Conservation (phyloP, 2,113 vertebrate species). For the Athene noctua region DNA sequence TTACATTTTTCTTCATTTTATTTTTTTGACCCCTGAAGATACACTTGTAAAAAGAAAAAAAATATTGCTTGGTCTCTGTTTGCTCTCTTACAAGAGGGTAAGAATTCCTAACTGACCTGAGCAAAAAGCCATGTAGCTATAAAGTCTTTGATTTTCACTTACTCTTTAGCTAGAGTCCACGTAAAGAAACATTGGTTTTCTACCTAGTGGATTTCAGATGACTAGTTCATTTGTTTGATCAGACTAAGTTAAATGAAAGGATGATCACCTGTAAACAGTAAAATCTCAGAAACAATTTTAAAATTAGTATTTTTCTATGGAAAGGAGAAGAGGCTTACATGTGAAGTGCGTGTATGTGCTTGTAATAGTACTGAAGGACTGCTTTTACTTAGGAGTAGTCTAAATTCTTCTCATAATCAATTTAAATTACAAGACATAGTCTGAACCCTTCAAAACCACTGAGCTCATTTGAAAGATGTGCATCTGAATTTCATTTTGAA, state of each 20-base stretch:
- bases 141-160: neutral
- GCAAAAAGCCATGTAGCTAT: neutral
- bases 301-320: neutral
- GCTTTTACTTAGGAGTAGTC: neutral
- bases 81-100: neutral
- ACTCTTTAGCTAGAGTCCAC: neutral
- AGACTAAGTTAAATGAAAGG: neutral
- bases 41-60: neutral
- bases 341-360: neutral
- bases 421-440: neutral
- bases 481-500: neutral
- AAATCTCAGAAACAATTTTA: neutral
- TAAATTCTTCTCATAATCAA: neutral
- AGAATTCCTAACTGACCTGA: neutral
- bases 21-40: neutral
- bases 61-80: neutral
- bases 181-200: neutral
- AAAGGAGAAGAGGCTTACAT: neutral
- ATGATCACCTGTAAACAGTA: neutral
- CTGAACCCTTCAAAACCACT: neutral
- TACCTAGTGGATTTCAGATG: neutral
- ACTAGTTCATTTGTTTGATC: neutral
- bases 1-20: neutral
- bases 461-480: neutral
- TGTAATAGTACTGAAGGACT: neutral